Evolutionary conservation across 2,797 vertebrate species (phyloP).

Genomic region (Amblyopsis hoosieri): DNA sequence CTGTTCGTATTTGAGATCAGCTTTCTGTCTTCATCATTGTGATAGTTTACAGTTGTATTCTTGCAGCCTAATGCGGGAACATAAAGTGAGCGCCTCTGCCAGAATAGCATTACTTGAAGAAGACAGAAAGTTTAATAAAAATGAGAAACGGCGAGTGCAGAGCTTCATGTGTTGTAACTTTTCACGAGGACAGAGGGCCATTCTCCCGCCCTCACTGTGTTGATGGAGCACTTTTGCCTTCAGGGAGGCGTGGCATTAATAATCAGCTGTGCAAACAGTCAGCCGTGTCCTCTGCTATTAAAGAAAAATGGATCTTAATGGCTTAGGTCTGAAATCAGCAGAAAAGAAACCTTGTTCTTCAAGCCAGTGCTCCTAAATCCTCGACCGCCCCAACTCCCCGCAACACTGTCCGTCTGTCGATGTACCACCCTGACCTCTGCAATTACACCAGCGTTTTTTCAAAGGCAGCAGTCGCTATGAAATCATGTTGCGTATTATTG

Average conservation of each 20-base stretch:
- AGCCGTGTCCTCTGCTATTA: constrained; percentile 67
- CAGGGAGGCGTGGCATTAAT: constrained; percentile 60
- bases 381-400: constrained; percentile 10
- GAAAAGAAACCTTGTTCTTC: constrained; percentile 66
- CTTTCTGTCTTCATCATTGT: no score
- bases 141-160: constrained; percentile 1
- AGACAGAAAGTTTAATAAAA: constrained; percentile 7
- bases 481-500: constrained; percentile 70
- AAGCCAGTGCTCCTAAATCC: constrained; percentile 37
- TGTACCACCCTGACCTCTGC: constrained; percentile 52
- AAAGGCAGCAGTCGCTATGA: constrained; percentile 64
- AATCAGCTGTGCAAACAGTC: constrained; percentile 46
- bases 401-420: constrained; percentile 32
- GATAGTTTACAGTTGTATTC: no score
- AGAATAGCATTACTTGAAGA: constrained; percentile 2
- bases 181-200: constrained; percentile 9
- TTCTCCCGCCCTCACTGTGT: constrained; percentile 7
- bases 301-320: constrained; percentile 78
- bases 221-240: constrained; percentile 12
- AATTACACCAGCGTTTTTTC: constrained; percentile 63
- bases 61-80: not conserved
- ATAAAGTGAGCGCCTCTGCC: not conserved
- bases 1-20: no score
- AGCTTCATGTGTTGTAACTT: not conserved
- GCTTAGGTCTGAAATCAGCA: constrained; percentile 64